phyloP scores from a whole-genome alignment of 2,113 vertebrate species.

The Sapajus apella region DNA sequence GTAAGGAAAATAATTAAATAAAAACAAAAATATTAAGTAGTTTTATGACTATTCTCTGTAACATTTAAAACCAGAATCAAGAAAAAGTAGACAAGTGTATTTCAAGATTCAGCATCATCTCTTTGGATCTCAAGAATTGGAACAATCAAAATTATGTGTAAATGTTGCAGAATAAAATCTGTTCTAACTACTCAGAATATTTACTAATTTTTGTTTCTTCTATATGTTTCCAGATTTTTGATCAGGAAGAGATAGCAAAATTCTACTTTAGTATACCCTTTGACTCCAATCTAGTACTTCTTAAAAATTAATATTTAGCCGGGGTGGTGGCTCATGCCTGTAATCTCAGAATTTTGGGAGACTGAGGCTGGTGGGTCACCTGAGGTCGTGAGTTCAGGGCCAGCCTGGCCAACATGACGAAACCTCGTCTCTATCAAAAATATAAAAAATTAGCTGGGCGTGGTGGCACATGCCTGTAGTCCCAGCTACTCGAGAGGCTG shows the following conservation, averaged over 20 bases:
- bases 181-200: background rate
- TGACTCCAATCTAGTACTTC: background rate
- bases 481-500: too few species aligned
- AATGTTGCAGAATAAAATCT: background rate
- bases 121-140: background rate
- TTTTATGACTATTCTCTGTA: background rate
- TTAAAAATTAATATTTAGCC: background rate
- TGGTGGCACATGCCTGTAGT: too few species aligned
- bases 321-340: accelerated
- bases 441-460: too few species aligned
- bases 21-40: background rate
- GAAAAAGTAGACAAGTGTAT: background rate
- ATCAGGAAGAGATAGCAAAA: background rate
- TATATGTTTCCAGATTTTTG: background rate
- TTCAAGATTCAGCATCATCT: background rate
- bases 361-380: too few species aligned
- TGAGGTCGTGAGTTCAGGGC: too few species aligned
- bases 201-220: background rate
- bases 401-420: too few species aligned
- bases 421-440: too few species aligned
- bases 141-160: background rate
- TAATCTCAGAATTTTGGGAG: too few species aligned
- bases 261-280: background rate
- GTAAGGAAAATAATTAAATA: background rate
- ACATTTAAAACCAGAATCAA: background rate